Evolutionary conservation across 2,888 invertebrate genomes (phyloP), one percentile per base, ranked within the genome.

Genomic region (Nasonovia ribisnigri): DNA sequence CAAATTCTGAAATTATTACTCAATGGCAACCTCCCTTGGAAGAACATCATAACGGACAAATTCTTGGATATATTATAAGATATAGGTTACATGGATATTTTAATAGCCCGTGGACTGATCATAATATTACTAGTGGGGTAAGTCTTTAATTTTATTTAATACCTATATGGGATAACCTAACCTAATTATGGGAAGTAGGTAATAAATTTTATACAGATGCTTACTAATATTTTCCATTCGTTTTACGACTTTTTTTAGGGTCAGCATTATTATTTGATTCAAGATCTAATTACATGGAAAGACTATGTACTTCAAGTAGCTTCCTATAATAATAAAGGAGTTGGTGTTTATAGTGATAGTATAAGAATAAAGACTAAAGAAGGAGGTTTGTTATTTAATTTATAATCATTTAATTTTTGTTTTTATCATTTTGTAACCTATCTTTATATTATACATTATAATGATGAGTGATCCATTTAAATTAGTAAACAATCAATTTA

Each of bases 11-110:
- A 96, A 99, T 99, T 94, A 98, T 99, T 95, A 98, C 99, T 0
- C 99, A 99, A 95, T 99, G 99, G 99, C 98, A 98, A 95, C 98
- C 98, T 51, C 99, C 99, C 0, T 96, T 98, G 20, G 98, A 99
- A 95, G 98, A 99, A 95, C 98, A 99, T 95, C 97, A 98, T 95
- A 99, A 99, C 95, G 99, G 99, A 0, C 98, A 98, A 95, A 98
- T 99, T 95, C 96, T 98, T 29, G 99, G 99, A 42, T 99, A 99
- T 95, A 97, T 98, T 46, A 97, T 99, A 94, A 97, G 98, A 94
- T 99, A 99, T 96, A 97, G 98, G 91, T 96, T 99, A 4, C 98
- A 97, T 95, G 99, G 99, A 0, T 99, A 99, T 96, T 98, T 98
- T 95, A 97, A 98, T 95, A 98, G 98, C 95, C 98, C 98, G 0